Percentiles rank a stretch among this genome's conserved stretches.
These are phyloP conservation scores for Xanthorhoe designata DNA, from an alignment of 2,888 invertebrate species.

Conservation along the genomic window DNA sequence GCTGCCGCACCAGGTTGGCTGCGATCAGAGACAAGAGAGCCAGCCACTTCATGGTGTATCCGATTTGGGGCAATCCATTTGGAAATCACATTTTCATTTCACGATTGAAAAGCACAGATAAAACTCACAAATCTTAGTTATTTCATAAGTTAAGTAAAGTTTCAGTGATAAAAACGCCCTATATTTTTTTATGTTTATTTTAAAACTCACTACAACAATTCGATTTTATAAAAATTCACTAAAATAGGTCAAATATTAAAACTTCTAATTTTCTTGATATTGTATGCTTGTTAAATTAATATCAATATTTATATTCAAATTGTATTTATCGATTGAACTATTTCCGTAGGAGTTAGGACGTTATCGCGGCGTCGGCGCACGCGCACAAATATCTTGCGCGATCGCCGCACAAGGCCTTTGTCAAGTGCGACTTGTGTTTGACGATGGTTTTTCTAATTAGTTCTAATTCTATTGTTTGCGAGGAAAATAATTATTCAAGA, in stretches of 20 bases:
- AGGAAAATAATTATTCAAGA: background rate
- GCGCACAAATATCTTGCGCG: slow-evolving; percentile 26
- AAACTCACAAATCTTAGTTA: background rate
- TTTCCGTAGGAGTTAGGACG: slow-evolving; percentile 12
- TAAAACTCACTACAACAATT: background rate
- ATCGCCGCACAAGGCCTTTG: slow-evolving; percentile 27
- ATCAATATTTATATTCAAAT: background rate
- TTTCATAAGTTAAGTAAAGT: too few relatives aligned
- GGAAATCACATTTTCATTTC: slow-evolving; percentile 11
- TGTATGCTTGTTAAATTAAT: background rate
- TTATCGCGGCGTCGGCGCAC: slow-evolving; percentile 18
- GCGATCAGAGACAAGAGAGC: slow-evolving; percentile 67
- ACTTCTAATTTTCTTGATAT: background rate
- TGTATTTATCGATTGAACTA: slow-evolving; percentile 3
- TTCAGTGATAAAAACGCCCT: too few relatives aligned
- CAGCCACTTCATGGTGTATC: slow-evolving; percentile 67
- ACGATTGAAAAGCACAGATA: background rate
- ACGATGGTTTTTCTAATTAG: background rate
- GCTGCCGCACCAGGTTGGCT: slow-evolving; percentile 68
- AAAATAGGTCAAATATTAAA: background rate
- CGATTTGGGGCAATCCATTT: slow-evolving; percentile 2
- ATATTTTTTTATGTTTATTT: background rate
- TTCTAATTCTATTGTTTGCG: background rate
- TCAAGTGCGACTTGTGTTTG: slow-evolving; percentile 17
- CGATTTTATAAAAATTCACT: background rate